Evolutionary conservation across 2,797 vertebrate species (phyloP).

Genomic region (Alosa sapidissima): DNA sequence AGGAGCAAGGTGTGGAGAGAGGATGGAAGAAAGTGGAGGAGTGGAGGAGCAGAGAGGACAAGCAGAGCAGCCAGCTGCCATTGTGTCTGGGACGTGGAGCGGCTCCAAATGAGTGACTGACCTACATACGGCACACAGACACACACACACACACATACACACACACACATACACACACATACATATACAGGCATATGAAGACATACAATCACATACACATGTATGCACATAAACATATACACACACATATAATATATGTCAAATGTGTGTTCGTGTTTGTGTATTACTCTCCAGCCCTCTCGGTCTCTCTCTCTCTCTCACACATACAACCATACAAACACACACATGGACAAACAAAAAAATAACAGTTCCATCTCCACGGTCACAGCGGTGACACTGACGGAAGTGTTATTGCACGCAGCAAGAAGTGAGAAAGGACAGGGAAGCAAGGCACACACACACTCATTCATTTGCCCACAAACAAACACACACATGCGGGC

Average conservation of each 20-base stretch:
- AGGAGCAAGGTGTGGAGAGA: neutral
- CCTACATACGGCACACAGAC: neutral
- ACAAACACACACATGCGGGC: neutral
- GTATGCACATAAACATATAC: neutral
- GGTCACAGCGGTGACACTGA: neutral
- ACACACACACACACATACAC: neutral
- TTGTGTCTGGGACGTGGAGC: neutral
- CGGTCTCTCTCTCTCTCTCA: no score
- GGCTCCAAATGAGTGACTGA: constrained; percentile 15
- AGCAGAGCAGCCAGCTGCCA: neutral
- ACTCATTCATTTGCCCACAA: neutral
- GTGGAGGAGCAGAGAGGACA: neutral
- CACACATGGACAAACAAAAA: neutral
- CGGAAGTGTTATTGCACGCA: neutral
- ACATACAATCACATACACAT: neutral
- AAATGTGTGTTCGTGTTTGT: no score
- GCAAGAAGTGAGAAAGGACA: constrained; percentile 4
- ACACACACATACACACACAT: neutral
- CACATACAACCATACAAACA: neutral
- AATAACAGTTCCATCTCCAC: neutral
- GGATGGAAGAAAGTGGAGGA: neutral
- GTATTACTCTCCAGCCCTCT: no score
- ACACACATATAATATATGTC: neutral
- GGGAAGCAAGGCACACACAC: neutral
- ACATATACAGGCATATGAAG: neutral